Base-by-base conservation (phyloP, 2,888 invertebrate species). In the Nebria salina region DNA sequence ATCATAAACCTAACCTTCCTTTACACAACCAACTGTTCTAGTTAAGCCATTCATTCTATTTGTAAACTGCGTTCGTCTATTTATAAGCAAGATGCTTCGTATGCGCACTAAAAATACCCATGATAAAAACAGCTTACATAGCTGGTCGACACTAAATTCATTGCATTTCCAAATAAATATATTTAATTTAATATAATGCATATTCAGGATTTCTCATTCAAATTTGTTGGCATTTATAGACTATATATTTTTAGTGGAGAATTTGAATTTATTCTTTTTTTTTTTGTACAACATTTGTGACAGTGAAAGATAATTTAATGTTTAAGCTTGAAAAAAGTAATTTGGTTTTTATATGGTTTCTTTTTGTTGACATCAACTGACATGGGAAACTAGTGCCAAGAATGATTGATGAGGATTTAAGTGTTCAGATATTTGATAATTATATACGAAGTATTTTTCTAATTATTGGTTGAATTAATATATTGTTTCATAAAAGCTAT, bases 381-480 rank as follows among this genome's bases (percentile, higher is more conserved):
- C 64, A 64, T 15, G 72, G 54, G 77, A 77, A 77, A 72, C 77
- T 65, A 65, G 70, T 64, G 64, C 72, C 65, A 77, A 77, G 72
- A 77, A 72, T 77, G 77, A 77, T 77, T 77, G 77, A 77, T 77
- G 77, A 72, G 64, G 68, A 72, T 72, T 77, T 77, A 77, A 72
- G 77, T 77, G 72, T 77, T 77, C 77, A 54, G 70, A 41, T 77
- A 77, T 68, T 77, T 72, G 65, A 64, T 77, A 77, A 77, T 77
- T 77, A 77, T 70, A 76, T 68, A 72, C 54, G 7, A 13, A 54
- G 11, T 54, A 54, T 54, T 54, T 54, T 54, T 13, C 2, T 54
- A 54, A 13, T 54, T 54, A 54, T 54, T 54, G 54, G 54, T 11
- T 34, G 13, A 3, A 54, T 54, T 11, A 54, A 7, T 54, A 54